Evolutionary conservation across 2,888 invertebrate species (phyloP), one percentile per base, ranked within the genome.

Genomic region (Tridacna gigas): DNA sequence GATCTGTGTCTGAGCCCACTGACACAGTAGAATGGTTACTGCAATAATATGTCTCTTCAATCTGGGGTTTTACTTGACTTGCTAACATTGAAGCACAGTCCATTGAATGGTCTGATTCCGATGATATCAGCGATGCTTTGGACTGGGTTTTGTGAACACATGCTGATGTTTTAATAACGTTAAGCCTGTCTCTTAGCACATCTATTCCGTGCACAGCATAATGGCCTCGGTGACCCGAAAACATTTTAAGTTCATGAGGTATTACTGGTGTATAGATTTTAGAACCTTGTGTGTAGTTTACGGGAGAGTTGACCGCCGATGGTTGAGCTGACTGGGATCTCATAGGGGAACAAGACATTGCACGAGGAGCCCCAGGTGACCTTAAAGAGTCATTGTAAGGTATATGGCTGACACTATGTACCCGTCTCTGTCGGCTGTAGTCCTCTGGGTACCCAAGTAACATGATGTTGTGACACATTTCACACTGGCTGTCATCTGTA

Each of bases 351-450:
- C 90, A 90, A 4, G 89, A 90, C 83, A 91, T 86, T 61, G 91
- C 89, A 63, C 91, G 87, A 37, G 87, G 87, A 22, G 90, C 75
- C 75, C 90, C 89, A 20, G 91, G 91, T 18, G 91, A 91, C 37
- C 88, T 86, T 18, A 88, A 83, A 26, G 82, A 81, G 65, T 88
- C 84, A 15, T 47, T 47, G 77, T 84, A 86, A 60, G 92, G 92
- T 45, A 93, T 90, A 81, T 93, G 92, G 74, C 92, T 90, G 73
- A 93, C 90, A 86, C 93, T 93, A 87, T 93, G 93, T 22, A 92
- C 91, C n/a, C 93, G 90, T 3, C 91, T 86, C 79, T 93, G 93
- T 37, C 91, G 91, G 74, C 90, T 90, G 74, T 91, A 92, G 26
- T 90, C 86, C 25, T 84, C 84, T n/a, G 85, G 80, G 74, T 80